A percentile compares a stretch with the other conserved stretches of the same genome.
Conservation (phyloP, 2,113 vertebrate genomes). For the Salvelinus namaycush region DNA sequence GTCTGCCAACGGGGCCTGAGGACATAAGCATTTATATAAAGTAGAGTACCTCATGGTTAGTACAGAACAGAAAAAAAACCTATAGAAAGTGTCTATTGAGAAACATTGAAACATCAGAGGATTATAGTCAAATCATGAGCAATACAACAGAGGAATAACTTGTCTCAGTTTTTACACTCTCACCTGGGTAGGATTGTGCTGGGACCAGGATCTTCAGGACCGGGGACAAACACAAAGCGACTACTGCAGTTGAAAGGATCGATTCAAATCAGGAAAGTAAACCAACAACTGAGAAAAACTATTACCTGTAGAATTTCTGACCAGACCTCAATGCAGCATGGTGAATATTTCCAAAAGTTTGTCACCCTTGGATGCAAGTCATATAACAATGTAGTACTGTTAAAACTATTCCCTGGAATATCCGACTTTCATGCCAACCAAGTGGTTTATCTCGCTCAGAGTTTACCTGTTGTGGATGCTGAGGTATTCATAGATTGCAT, state of each 20-base stretch:
- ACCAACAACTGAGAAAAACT: neutral
- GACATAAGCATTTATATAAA: constrained; percentile 25
- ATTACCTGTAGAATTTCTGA: no score
- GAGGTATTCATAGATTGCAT: constrained; percentile 91
- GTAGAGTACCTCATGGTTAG: no score
- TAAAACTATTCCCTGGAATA: no score
- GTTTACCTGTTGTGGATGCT: constrained; percentile 88
- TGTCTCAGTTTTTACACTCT: constrained; percentile 23
- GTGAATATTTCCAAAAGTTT: neutral
- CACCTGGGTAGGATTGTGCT: constrained; percentile 90
- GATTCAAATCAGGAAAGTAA: neutral
- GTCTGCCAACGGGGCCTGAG: constrained; percentile 88
- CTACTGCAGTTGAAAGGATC: constrained; percentile 74
- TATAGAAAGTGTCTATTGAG: constrained; percentile 56
- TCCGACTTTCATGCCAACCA: no score
- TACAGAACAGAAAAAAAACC: constrained; percentile 86
- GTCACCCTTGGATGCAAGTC: neutral
- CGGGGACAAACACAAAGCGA: constrained; percentile 94
- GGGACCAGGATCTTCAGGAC: constrained; percentile 92
- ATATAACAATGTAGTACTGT: neutral
- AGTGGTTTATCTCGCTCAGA: neutral
- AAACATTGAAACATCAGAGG: neutral
- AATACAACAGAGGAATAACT: neutral
- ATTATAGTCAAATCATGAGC: neutral
- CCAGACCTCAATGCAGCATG: neutral